These are phyloP conservation scores for Pachypanchax playfairii DNA, from an alignment of 2,113 vertebrate genomes.

Conservation along the genomic window DNA sequence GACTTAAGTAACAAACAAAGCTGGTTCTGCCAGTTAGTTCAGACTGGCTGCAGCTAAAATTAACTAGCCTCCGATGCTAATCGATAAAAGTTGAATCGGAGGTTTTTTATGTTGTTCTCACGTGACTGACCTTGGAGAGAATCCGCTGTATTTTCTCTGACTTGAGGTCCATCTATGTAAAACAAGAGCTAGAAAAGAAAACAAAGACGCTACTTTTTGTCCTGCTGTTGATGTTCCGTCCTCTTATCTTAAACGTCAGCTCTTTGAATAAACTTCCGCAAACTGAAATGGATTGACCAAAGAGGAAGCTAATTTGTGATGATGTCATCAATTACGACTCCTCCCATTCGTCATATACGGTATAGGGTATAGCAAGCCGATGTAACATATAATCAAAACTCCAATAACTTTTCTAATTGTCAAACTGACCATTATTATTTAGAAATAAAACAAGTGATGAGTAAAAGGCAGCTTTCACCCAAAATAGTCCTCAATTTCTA, in stretches of 20 bases:
- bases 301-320: not conserved
- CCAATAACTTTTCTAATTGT: too few species aligned
- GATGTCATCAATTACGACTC: not conserved
- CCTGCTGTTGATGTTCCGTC: too few species aligned
- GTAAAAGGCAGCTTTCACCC: too few species aligned
- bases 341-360: not conserved
- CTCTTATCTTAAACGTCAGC: not conserved
- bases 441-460: too few species aligned
- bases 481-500: too few species aligned
- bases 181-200: not conserved
- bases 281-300: slow-evolving; percentile 44
- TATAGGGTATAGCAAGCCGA: slow-evolving; percentile 42
- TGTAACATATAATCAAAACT: not conserved
- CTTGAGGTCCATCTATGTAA: slow-evolving; percentile 72
- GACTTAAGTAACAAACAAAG: slow-evolving; percentile 18
- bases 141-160: slow-evolving; percentile 70
- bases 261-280: slow-evolving; percentile 64
- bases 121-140: slow-evolving; percentile 73
- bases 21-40: slow-evolving; percentile 58
- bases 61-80: not conserved
- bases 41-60: not conserved
- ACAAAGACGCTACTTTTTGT: not conserved
- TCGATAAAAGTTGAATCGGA: not conserved
- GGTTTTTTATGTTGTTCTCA: accelerated
- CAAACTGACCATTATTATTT: too few species aligned